Evolutionary conservation across 2,888 invertebrate species (phyloP), one percentile per base, ranked within the genome.

Genomic region (Mongoloraphidia duomilia): DNA sequence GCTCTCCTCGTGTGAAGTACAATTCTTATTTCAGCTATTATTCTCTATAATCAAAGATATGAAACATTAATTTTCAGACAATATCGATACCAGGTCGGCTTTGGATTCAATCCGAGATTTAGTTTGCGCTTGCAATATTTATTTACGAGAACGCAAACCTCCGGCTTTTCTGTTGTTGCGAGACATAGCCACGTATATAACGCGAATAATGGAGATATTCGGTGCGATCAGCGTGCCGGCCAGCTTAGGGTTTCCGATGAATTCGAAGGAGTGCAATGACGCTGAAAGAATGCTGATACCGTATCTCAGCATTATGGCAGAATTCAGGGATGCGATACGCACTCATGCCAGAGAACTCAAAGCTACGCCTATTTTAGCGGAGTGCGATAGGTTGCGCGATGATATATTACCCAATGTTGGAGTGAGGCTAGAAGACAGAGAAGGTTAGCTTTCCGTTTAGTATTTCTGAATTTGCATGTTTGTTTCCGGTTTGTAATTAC

Each of bases 381-480:
- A 90, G 50, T 98, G 97, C 69, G 98, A 98, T 68, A 69, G 69
- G 48, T 71, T 98, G 38, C 73, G 98, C 1, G 96, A 98, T 69
- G 78, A 80, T 45, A 74, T 84, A 45, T 70, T 98, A 56, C 96
- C 97, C 0, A 83, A 84, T 57, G 74, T 96, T 17, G 97, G 98
- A 11, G 93, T 98, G 3, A 75, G 96, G 3, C 72, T 98, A 9
- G 97, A 98, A 68, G 98, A 98, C 65, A 80, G 80, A 54, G 86
- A 90, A 56, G 86, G 81, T 73, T 13, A 38, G 35, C 46, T 46
- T 46, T 38, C 26, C 6, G 26, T 26, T 26, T 26, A 5, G 17
- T 3, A 26, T 26, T 26, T 26, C 26, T 6, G 26, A 26, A 26
- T 26, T 26, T 26, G 6, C 26, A 5, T 6, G 26, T 6, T 26